These are phyloP conservation scores for Malurus splendens DNA, from an alignment of 2,797 vertebrate species.

Conservation along the genomic window DNA sequence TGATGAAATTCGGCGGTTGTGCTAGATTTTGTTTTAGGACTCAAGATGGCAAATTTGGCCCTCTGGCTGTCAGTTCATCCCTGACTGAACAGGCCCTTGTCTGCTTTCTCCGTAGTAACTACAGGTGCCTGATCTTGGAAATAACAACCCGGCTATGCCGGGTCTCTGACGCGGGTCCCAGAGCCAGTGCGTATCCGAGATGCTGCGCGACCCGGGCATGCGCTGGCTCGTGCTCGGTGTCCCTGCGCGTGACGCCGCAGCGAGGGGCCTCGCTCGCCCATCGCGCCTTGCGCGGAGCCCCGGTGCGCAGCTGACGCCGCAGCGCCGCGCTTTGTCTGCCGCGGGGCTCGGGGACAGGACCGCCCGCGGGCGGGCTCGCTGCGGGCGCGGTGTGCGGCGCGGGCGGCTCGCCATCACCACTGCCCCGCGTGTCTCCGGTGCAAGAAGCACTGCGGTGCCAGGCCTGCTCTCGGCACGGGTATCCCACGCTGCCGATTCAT, in stretches of 20 bases:
- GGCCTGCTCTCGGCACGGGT: rapidly evolving
- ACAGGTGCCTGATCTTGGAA: neutral
- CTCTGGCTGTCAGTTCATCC: neutral
- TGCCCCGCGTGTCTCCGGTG: too few relatives aligned
- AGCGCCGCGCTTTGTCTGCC: neutral
- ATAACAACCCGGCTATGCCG: rapidly evolving
- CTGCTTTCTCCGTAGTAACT: neutral
- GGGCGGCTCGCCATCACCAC: too few relatives aligned
- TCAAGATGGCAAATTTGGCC: neutral
- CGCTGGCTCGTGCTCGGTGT: neutral
- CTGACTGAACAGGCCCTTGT: neutral
- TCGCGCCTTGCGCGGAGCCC: neutral
- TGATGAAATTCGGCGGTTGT: neutral
- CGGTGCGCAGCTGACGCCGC: neutral
- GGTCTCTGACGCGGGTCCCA: too few relatives aligned
- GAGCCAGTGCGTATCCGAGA: rapidly evolving
- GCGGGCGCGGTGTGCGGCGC: neutral
- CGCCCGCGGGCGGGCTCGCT: neutral
- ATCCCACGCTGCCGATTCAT: neutral
- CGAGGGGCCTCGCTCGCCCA: neutral
- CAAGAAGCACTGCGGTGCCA: neutral
- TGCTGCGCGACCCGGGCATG: neutral
- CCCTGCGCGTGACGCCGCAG: neutral
- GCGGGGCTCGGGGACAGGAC: neutral
- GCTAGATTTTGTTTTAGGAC: neutral